phyloP scores from a whole-genome alignment of 2,797 vertebrate species.

The Acanthurus lineatus region DNA sequence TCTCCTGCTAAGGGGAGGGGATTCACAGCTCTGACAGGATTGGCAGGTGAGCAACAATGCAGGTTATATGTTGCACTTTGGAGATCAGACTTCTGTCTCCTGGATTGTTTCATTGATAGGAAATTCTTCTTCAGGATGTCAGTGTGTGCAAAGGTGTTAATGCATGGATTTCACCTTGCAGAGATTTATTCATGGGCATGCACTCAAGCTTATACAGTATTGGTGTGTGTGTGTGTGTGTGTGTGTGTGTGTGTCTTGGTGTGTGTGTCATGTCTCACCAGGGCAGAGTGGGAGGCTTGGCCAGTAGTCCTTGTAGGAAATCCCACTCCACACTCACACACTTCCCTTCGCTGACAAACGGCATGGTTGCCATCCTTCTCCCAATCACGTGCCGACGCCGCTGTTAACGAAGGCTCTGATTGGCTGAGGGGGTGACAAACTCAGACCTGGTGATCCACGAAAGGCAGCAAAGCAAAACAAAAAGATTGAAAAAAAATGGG shows the following conservation, averaged over 20 bases:
- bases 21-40: conserved; percentile 73
- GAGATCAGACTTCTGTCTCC: conserved; percentile 50
- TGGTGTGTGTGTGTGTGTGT: conserved; percentile 39
- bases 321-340: conserved; percentile 92
- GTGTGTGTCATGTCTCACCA: conserved; percentile 85
- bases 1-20: conserved; percentile 81
- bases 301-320: conserved; percentile 91
- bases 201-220: conserved; percentile 67
- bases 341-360: conserved; percentile 89
- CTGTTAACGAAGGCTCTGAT: conserved; percentile 84
- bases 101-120: conserved; percentile 65
- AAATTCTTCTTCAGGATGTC: conserved; percentile 63
- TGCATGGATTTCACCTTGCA: conserved; percentile 75
- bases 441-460: conserved; percentile 69
- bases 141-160: conserved; percentile 60
- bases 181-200: conserved; percentile 79
- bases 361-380: conserved; percentile 89
- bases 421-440: conserved; percentile 76
- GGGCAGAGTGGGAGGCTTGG: conserved; percentile 90
- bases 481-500: background rate
- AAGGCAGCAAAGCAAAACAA: background rate
- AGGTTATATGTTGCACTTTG: conserved; percentile 53
- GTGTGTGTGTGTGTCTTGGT: conserved; percentile 40
- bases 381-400: conserved; percentile 73
- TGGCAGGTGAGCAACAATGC: conserved; percentile 74